Conservation (phyloP, 2,888 invertebrate species). For the Chydorus sphaericus region DNA sequence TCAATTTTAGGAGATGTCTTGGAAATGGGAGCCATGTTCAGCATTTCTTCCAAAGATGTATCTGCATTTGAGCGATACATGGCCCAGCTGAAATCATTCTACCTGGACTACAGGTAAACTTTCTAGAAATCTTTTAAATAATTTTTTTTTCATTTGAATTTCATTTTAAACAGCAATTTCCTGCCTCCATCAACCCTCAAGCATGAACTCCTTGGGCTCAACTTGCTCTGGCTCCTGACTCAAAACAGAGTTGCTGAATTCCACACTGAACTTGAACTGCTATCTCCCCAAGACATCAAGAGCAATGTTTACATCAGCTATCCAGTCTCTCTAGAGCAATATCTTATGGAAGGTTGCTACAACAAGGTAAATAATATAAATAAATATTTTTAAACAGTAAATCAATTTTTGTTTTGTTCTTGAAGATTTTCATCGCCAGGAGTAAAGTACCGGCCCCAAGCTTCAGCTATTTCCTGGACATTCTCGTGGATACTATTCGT, state of each 20-base stretch:
- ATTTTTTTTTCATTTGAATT: not conserved
- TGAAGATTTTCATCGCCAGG: conserved; percentile 69
- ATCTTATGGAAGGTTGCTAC: conserved; percentile 97
- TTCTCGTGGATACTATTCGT: conserved; percentile 82
- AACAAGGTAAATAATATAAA: conserved; percentile 53
- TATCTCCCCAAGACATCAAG: conserved; percentile 81
- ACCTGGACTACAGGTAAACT: conserved; percentile 74
- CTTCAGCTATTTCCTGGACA: conserved; percentile 94
- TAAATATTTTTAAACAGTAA: not conserved
- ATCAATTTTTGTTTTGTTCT: conserved; percentile 19
- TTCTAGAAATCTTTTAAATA: not conserved
- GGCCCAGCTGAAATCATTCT: conserved; percentile 94
- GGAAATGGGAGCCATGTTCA: conserved; percentile 93
- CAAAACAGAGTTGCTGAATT: conserved; percentile 96
- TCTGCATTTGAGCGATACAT: conserved; percentile 93
- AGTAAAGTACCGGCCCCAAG: conserved; percentile 91
- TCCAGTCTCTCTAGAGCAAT: conserved; percentile 90
- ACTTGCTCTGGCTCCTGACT: conserved; percentile 79
- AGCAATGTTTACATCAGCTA: conserved; percentile 87
- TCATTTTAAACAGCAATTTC: conserved; percentile 42
- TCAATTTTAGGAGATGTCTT: conserved; percentile 54
- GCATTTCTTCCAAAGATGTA: conserved; percentile 80
- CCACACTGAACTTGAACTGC: conserved; percentile 88
- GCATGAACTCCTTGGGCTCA: conserved; percentile 85
- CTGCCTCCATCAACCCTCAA: conserved; percentile 84